Conservation (phyloP, 2,113 vertebrate genomes). For the Dinomys branickii region DNA sequence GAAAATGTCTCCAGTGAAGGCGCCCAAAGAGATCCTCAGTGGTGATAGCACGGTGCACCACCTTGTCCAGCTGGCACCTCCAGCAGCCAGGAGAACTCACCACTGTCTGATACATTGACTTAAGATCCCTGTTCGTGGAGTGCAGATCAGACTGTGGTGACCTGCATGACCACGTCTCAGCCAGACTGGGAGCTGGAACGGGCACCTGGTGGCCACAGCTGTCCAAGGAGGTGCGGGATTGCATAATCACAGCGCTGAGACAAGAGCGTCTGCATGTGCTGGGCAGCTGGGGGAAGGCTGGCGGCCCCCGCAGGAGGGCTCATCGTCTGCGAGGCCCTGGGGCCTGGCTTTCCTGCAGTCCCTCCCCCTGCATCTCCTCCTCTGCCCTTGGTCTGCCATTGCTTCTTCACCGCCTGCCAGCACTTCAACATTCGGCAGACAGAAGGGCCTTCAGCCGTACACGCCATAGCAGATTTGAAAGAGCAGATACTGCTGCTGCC, state of each 20-base stretch:
- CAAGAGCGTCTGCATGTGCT: constrained; percentile 95
- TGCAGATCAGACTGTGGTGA: constrained; percentile 92
- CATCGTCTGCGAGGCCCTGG: constrained; percentile 87
- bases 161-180: constrained; percentile 96
- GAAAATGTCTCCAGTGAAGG: constrained; percentile 75
- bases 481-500: constrained; percentile 96
- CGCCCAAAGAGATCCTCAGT: constrained; percentile 66
- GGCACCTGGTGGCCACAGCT: constrained; percentile 92
- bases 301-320: constrained; percentile 89
- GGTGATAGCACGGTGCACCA: constrained; percentile 45
- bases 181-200: constrained; percentile 90
- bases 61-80: constrained; percentile 59
- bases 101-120: constrained; percentile 42
- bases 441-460: constrained; percentile 95
- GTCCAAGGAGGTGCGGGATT: constrained; percentile 95
- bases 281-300: constrained; percentile 87
- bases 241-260: constrained; percentile 97
- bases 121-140: constrained; percentile 53
- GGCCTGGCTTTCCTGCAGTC: constrained; percentile 86
- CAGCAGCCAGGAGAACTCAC: constrained; percentile 58
- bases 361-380: constrained; percentile 91
- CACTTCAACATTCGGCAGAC: constrained; percentile 97
- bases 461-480: constrained; percentile 98
- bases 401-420: constrained; percentile 97
- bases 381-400: constrained; percentile 96